Evolutionary conservation across 1,140 invertebrate species (phyloP).

Genomic region (Oscheius sp.): DNA sequence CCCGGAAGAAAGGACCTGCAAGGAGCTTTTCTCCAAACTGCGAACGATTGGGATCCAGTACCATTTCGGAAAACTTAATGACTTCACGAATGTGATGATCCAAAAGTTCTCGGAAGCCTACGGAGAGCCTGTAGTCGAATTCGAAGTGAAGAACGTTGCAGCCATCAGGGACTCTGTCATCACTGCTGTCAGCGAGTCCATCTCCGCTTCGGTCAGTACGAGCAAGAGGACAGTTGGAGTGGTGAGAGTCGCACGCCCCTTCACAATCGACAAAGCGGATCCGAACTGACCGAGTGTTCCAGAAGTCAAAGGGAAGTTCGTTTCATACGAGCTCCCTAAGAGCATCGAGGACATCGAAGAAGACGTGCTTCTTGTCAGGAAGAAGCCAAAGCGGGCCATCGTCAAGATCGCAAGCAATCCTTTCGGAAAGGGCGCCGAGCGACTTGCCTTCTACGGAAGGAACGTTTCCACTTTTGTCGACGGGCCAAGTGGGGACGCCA

Average conservation of each 20-base stretch:
- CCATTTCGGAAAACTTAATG: slow-evolving; percentile 11
- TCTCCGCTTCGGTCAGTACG: neutral
- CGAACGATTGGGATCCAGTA: slow-evolving; percentile 13
- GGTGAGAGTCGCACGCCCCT: neutral
- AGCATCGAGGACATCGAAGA: slow-evolving; percentile 30
- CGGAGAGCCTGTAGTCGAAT: slow-evolving; percentile 5
- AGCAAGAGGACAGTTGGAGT: neutral
- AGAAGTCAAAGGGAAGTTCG: slow-evolving; percentile 11
- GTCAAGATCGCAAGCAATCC: slow-evolving; percentile 35
- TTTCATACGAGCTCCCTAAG: slow-evolving; percentile 23
- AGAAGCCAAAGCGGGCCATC: slow-evolving; percentile 5
- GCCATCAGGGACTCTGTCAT: slow-evolving; percentile 11
- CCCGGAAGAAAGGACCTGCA: slow-evolving; percentile 12
- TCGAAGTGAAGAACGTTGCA: slow-evolving; percentile 11
- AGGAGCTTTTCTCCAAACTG: slow-evolving; percentile 9
- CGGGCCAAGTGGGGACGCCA: too few species aligned
- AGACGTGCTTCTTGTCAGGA: slow-evolving; percentile 14
- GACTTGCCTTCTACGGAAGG: slow-evolving; percentile 30
- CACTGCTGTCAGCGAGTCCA: slow-evolving; percentile 3
- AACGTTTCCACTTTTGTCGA: slow-evolving; percentile 10
- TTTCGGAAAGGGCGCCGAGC: slow-evolving; percentile 23
- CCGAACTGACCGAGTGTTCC: neutral
- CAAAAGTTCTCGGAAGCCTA: slow-evolving; percentile 14
- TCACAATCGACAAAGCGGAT: neutral
- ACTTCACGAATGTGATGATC: slow-evolving; percentile 17